Percentiles rank a stretch among this genome's conserved stretches.
Evolutionary conservation across 2,888 invertebrate genomes (phyloP).

Genomic region (Dermolepida albohirtum): DNA sequence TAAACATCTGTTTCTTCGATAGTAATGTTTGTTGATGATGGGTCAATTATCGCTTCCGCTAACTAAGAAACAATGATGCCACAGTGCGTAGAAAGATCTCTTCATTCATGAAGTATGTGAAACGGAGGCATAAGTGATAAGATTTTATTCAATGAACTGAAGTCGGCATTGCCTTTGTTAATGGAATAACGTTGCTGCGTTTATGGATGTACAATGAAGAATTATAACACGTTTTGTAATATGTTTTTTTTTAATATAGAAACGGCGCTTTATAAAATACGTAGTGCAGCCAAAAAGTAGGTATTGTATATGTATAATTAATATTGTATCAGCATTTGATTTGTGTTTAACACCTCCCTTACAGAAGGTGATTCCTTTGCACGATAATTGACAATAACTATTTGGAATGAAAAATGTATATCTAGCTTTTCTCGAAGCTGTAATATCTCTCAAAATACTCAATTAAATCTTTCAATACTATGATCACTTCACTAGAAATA

Average conservation of each 20-base stretch:
- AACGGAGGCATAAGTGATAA: conserved; percentile 11
- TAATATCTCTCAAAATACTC: too few relatives aligned
- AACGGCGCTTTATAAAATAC: too few relatives aligned
- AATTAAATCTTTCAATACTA: too few relatives aligned
- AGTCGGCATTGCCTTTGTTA: conserved; percentile 48
- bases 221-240: conserved; percentile 7
- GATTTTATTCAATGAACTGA: conserved; percentile 12
- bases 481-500: too few relatives aligned
- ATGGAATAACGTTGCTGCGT: conserved; percentile 14
- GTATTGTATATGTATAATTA: too few relatives aligned
- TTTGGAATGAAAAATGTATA: too few relatives aligned
- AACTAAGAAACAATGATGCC: neutral
- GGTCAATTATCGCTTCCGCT: conserved; percentile 5
- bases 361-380: too few relatives aligned
- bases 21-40: conserved; percentile 3
- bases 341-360: too few relatives aligned
- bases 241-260: too few relatives aligned
- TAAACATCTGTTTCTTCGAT: conserved; percentile 35
- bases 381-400: too few relatives aligned
- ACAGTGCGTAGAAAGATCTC: conserved; percentile 5
- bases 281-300: too few relatives aligned
- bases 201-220: conserved; percentile 14
- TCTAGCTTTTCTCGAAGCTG: too few relatives aligned
- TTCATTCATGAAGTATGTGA: conserved; percentile 8
- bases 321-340: neutral